Evolutionary conservation across 2,113 vertebrate genomes (phyloP).

Genomic region (Apus apus): DNA sequence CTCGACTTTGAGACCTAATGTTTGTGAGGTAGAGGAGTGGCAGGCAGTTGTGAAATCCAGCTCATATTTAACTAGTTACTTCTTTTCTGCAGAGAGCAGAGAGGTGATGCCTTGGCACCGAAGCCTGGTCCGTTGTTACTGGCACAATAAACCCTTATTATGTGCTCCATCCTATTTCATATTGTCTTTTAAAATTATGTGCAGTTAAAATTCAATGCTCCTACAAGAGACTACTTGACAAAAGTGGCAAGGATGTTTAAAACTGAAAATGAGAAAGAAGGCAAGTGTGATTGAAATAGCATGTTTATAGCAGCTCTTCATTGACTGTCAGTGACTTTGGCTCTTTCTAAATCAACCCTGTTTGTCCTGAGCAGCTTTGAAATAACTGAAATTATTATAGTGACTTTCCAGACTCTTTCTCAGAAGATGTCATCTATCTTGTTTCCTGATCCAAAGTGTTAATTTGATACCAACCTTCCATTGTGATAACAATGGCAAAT

Average conservation of each 20-base stretch:
- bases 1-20: background rate
- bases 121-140: background rate
- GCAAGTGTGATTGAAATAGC: constrained; percentile 18
- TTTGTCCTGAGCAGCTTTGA: constrained; percentile 7
- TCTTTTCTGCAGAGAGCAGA: background rate
- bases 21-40: background rate
- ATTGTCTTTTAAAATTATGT: background rate
- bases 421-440: background rate
- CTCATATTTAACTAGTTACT: background rate
- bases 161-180: background rate
- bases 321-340: background rate
- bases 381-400: background rate
- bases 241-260: constrained; percentile 13
- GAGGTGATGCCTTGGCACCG: background rate
- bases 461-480: constrained; percentile 13
- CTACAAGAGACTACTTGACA: background rate
- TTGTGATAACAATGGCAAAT: constrained; percentile 33
- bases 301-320: constrained; percentile 19
- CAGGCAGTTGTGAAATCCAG: background rate
- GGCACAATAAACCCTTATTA: background rate
- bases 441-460: constrained; percentile 40
- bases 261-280: constrained; percentile 2
- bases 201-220: background rate
- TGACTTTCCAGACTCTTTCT: background rate
- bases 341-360: background rate